phyloP scores from a whole-genome alignment of 1,140 invertebrate species.

The Campoletis sonorensis region DNA sequence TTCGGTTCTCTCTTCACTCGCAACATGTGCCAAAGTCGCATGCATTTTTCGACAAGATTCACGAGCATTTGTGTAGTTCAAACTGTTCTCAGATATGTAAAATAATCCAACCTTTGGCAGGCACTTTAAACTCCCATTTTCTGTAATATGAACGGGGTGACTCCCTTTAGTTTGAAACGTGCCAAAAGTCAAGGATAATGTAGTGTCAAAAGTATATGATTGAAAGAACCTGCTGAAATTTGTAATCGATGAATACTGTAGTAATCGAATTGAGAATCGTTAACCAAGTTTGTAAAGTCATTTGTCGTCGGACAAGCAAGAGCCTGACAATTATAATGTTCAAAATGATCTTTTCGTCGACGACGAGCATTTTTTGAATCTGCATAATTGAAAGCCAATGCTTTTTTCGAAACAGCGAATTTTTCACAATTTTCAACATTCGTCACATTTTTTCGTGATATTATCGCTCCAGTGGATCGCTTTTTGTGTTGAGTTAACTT shows the following conservation, averaged over 20 bases:
- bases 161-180: no score
- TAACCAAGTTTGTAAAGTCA: slow-evolving; percentile 74
- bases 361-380: slow-evolving; percentile 59
- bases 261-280: slow-evolving; percentile 78
- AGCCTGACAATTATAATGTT: slow-evolving; percentile 52
- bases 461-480: slow-evolving; percentile 64
- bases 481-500: slow-evolving; percentile 62
- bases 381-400: slow-evolving; percentile 81
- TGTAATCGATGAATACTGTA: slow-evolving; percentile 74
- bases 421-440: slow-evolving; percentile 76
- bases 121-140: slow-evolving; percentile 76
- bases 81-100: slow-evolving; percentile 69
- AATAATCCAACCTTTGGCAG: slow-evolving; percentile 80
- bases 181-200: no score
- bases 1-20: slow-evolving; percentile 78
- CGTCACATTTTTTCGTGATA: slow-evolving; percentile 60
- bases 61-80: slow-evolving; percentile 79
- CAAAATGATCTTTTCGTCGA: slow-evolving; percentile 14
- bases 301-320: slow-evolving; percentile 80
- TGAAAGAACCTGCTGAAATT: slow-evolving; percentile 54
- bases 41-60: slow-evolving; percentile 76
- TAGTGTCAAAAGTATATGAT: not conserved
- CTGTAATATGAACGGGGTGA: slow-evolving; percentile 67
- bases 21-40: slow-evolving; percentile 78
- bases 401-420: slow-evolving; percentile 78